Evolutionary conservation across 2,888 invertebrate species (phyloP), one percentile per base, ranked within the genome.

Genomic region (Rutpela maculata): DNA sequence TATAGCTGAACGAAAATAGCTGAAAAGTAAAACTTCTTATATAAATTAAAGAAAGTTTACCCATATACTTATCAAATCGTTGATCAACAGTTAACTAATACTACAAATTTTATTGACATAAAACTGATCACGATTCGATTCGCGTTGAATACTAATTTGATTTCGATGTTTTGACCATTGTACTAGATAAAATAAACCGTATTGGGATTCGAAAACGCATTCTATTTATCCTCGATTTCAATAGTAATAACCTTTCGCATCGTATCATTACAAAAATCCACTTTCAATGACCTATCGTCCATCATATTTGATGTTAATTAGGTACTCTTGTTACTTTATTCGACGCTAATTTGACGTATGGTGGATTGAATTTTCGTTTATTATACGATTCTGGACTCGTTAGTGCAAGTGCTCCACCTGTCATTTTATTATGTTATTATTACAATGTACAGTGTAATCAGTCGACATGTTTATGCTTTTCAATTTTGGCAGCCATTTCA

Each of bases 81-180:
- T 15, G 43, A 43, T 4, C 43, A 12, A 15, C 43, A 10, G 43
- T 17, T 50, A 50, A 50, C 50, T 50, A 50, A 50, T 19, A 43
- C 26, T 60, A 7, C 43, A 5, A 12, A 43, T 65, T 65, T 65
- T 11, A 22, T 19, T 66, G 31, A 12, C 22, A 55, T 22, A 72
- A 55, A 72, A 65, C 55, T 65, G 65, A 56, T 55, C 35, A 17
- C 56, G 9, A 57, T 73, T 66, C 22, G 57, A 56, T 18, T 35
- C 66, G 4, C 19, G 56, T 66, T 57, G 65, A 73, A 66, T 73
- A 56, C 57, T 66, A 66, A 66, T 65, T 73, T 56, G 73, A 73
- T 38, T 43, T 66, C n/a, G 38, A 66, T 73, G 73, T 22, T 35
- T 6, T 66, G n/a, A 66, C 57, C 57, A 38, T 73, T 63, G 43